Percentiles rank a stretch among this genome's conserved stretches.
Evolutionary conservation across 2,888 invertebrate genomes (phyloP).

Genomic region (Alviniconcha strummeri): DNA sequence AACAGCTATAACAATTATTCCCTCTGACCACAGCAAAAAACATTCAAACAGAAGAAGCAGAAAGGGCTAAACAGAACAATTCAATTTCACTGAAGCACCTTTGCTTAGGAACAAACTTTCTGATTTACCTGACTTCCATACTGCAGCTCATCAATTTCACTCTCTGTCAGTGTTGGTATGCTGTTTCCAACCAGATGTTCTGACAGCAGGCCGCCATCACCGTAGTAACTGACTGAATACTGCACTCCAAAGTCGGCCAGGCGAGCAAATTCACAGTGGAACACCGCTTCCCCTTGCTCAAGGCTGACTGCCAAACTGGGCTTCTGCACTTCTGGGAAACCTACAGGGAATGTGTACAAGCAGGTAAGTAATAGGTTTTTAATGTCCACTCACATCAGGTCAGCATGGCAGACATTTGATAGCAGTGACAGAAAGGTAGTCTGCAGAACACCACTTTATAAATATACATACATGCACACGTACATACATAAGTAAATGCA

Average conservation of each 20-base stretch:
- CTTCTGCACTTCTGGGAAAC: conserved; percentile 38
- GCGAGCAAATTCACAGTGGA: conserved; percentile 39
- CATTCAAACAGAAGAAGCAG: too few species aligned
- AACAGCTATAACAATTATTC: too few species aligned
- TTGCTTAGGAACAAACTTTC: too few species aligned
- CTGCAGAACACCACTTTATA: not conserved
- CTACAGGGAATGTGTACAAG: conserved; percentile 20
- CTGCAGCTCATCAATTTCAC: conserved; percentile 15
- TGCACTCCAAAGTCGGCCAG: conserved; percentile 36
- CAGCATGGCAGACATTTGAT: too few species aligned
- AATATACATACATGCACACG: conserved; percentile 2
- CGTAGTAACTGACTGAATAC: conserved; percentile 35
- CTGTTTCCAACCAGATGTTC: not conserved
- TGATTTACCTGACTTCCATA: conserved; percentile 38
- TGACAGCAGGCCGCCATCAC: conserved; percentile 29
- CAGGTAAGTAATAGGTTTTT: too few species aligned
- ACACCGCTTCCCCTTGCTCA: conserved; percentile 29
- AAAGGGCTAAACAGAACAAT: too few species aligned
- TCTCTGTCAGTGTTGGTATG: conserved; percentile 32
- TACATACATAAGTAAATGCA: not conserved
- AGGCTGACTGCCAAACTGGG: conserved; percentile 33
- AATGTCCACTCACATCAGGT: too few species aligned
- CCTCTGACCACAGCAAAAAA: too few species aligned
- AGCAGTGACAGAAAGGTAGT: too few species aligned
- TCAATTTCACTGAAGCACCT: too few species aligned